These are phyloP conservation scores for Anguilla pacifica DNA, from an alignment of 2,797 vertebrate species.

Conservation along the genomic window DNA sequence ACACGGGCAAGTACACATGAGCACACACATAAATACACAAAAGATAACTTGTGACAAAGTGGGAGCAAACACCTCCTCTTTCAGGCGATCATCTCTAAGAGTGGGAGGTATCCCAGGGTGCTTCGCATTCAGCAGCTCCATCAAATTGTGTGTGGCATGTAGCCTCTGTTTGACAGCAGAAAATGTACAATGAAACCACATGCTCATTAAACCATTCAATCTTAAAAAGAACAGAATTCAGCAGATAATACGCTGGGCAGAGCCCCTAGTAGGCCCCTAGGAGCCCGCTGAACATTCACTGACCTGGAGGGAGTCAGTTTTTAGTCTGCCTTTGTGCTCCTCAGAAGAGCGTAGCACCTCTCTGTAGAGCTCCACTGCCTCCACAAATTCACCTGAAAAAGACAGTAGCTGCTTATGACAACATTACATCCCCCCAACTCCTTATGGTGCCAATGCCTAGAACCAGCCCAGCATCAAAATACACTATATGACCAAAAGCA, in stretches of 20 bases:
- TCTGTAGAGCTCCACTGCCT: conserved; percentile 89
- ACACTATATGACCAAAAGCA: too few relatives aligned
- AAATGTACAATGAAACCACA: background rate
- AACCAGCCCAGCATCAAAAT: too few relatives aligned
- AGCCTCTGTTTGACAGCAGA: conserved; percentile 78
- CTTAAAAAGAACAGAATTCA: background rate
- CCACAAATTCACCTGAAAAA: conserved; percentile 80
- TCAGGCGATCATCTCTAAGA: conserved; percentile 86
- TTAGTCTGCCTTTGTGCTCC: conserved; percentile 94
- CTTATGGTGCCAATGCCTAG: too few relatives aligned
- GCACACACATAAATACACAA: background rate
- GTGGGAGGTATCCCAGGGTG: conserved; percentile 94
- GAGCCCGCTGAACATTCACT: conserved; percentile 17
- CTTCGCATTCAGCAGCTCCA: conserved; percentile 89
- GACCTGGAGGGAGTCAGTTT: conserved; percentile 97
- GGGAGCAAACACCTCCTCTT: conserved; percentile 81
- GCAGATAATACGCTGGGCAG: background rate
- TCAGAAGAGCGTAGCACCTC: conserved; percentile 97
- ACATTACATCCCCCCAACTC: too few relatives aligned
- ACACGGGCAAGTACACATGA: too few relatives aligned
- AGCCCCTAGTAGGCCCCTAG: background rate
- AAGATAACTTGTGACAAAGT: background rate
- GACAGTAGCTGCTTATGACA: background rate
- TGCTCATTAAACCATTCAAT: background rate
- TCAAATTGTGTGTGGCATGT: conserved; percentile 97